These are phyloP conservation scores for Acridotheres tristis DNA, from an alignment of 2,797 vertebrate species.

Conservation along the genomic window DNA sequence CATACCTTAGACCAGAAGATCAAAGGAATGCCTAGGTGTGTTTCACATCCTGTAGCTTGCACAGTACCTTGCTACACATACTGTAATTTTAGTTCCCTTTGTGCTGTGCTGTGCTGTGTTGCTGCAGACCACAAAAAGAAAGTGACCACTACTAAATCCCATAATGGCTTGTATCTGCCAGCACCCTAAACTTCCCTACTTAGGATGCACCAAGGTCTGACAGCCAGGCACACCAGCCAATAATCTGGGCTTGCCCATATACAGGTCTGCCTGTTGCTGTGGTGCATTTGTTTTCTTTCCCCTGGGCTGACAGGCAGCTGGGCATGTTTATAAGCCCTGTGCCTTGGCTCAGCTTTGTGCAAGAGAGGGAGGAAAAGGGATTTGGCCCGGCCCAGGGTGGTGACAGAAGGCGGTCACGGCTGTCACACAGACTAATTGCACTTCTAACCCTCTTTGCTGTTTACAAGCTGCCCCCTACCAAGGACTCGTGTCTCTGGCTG, in stretches of 20 bases:
- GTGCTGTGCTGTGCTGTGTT: background rate
- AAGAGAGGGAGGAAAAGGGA: conserved; percentile 24
- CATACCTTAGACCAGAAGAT: background rate
- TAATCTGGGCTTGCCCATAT: conserved; percentile 21
- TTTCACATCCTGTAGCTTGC: background rate
- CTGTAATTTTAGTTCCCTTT: background rate
- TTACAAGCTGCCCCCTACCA: background rate
- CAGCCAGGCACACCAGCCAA: background rate
- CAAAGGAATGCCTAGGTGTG: background rate
- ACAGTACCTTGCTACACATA: background rate
- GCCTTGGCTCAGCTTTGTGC: background rate
- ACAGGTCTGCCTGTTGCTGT: conserved; percentile 15
- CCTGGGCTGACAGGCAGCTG: conserved; percentile 25
- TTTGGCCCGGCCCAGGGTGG: background rate
- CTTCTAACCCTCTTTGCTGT: conserved; percentile 23
- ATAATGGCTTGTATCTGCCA: background rate
- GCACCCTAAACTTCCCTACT: background rate
- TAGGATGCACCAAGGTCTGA: background rate
- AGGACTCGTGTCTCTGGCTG: background rate
- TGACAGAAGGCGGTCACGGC: conserved; percentile 35
- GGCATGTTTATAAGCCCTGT: background rate
- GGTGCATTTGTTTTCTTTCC: background rate
- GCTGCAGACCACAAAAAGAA: background rate
- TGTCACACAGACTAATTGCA: conserved; percentile 47
- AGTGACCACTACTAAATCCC: background rate